These are phyloP conservation scores for Fratercula arctica DNA, from an alignment of 2,797 vertebrate genomes.

Conservation along the genomic window DNA sequence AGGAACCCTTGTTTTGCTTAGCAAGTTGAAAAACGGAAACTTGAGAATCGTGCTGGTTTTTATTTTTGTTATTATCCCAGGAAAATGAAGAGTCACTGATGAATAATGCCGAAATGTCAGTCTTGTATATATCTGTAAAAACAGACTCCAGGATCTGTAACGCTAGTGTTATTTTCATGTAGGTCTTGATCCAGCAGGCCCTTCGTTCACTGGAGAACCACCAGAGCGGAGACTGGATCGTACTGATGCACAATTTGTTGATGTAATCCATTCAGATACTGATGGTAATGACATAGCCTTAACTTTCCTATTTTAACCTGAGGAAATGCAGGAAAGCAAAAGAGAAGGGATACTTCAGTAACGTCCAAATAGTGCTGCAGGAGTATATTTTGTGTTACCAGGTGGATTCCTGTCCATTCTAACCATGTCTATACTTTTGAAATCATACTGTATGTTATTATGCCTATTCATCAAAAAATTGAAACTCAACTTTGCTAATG, in stretches of 20 bases:
- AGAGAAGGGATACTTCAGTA: neutral
- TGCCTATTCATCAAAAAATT: neutral
- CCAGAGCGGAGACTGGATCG: conserved; percentile 83
- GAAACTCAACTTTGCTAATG: neutral
- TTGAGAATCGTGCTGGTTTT: neutral
- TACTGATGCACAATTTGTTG: conserved; percentile 90
- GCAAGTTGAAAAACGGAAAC: neutral
- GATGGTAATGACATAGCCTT: conserved; percentile 80
- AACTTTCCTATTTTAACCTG: neutral
- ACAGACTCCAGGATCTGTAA: neutral
- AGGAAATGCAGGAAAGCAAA: neutral
- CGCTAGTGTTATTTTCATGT: neutral
- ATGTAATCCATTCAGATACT: conserved; percentile 92
- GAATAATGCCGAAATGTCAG: neutral
- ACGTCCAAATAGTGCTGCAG: neutral
- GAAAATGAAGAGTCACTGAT: neutral
- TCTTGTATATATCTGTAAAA: neutral
- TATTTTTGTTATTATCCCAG: neutral
- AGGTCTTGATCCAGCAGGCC: conserved; percentile 96
- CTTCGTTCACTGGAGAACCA: conserved; percentile 81
- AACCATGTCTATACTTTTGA: neutral
- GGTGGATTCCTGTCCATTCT: neutral
- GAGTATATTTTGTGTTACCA: neutral
- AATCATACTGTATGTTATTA: neutral
- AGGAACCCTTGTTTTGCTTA: neutral